Conservation (phyloP, 2,888 invertebrate genomes). For the Drosophila bunnanda region DNA sequence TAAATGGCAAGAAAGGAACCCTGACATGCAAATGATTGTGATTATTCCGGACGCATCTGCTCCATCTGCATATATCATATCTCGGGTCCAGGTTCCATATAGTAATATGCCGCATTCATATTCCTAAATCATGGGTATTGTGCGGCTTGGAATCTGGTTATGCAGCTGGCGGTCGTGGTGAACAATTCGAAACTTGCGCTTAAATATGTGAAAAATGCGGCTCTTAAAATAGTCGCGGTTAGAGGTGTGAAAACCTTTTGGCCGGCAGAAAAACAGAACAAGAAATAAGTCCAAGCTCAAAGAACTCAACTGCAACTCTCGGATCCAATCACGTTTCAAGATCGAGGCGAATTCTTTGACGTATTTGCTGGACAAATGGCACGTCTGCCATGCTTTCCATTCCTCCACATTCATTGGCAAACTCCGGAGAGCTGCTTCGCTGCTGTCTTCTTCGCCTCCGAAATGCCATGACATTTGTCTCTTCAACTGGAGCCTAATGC, state of each 20-base stretch:
- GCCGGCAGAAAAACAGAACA: constrained; percentile 15
- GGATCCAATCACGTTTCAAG: constrained; percentile 81
- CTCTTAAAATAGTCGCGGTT: constrained; percentile 49
- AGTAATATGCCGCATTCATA: neutral
- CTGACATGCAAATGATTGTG: constrained; percentile 24
- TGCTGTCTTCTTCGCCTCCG: constrained; percentile 24
- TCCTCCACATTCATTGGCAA: constrained; percentile 23
- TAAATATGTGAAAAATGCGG: constrained; percentile 57
- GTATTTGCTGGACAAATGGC: constrained; percentile 52
- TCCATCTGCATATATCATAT: constrained; percentile 10
- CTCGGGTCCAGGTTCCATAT: neutral
- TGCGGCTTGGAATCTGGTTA: constrained; percentile 25
- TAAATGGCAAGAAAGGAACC: constrained; percentile 4
- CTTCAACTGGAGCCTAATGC: constrained; percentile 52
- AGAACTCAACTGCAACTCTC: constrained; percentile 3
- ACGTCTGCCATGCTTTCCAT: constrained; percentile 54
- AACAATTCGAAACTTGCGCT: constrained; percentile 59
- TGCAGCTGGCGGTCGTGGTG: constrained; percentile 28
- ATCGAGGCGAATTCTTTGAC: constrained; percentile 80
- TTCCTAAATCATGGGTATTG: constrained; percentile 6
- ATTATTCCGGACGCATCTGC: constrained; percentile 22
- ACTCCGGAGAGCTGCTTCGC: constrained; percentile 4
- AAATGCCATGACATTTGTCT: constrained; percentile 73
- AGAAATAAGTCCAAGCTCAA: constrained; percentile 1
- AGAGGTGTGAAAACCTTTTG: constrained; percentile 56